Base-by-base conservation (phyloP, 2,113 vertebrate genomes). In the Pachyramphus minor region DNA sequence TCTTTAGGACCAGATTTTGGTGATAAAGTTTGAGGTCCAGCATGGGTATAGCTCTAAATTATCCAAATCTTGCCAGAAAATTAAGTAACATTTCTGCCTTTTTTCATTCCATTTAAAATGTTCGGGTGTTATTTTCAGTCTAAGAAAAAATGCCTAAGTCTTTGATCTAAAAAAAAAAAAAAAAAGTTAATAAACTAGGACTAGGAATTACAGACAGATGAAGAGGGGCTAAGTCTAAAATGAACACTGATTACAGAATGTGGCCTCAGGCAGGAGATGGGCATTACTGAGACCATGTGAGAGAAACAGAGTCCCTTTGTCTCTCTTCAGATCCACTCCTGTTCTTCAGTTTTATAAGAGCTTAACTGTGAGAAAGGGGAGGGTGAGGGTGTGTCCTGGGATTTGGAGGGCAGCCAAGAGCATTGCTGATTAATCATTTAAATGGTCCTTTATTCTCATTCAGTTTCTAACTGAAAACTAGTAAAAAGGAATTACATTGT, bases 371-470 rank as follows among this genome's bases (percentile, higher is more conserved):
- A 94, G 88, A 71, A 93, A 69, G 23, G 22, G 31, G 75, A 83
- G 62, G 31, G 19, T 1, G 64, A 76, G 55, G 53, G 37, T 45
- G 52, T 66, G 83, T 45, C 53, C 67, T 42, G 63, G 10, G 75
- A 44, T 69, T 56, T 85, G 78, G 50, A 83, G 45, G 24, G 53
- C 71, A 80, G 50, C 75, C 85, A 85, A 58, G 41, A 79, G 55
- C 42, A 27, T 74, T 80, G 50, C 79, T 52, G 85, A 80, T 93
- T 83, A 83, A 85, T 95, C 62, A 77, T 80, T 94, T 88, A n/a
- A 90, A 92, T 77, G 42, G 14, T 50, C 39, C 21, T 90, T 92
- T 83, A 88, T 94, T 94, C n/a, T 58, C 59, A 18, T 83, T 72
- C 56, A 12, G 8, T 55, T 79, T 68, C 71, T 31, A 56, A 44